phyloP scores from a whole-genome alignment of 2,797 vertebrate species.

The Ctenopoma kingsleyae region DNA sequence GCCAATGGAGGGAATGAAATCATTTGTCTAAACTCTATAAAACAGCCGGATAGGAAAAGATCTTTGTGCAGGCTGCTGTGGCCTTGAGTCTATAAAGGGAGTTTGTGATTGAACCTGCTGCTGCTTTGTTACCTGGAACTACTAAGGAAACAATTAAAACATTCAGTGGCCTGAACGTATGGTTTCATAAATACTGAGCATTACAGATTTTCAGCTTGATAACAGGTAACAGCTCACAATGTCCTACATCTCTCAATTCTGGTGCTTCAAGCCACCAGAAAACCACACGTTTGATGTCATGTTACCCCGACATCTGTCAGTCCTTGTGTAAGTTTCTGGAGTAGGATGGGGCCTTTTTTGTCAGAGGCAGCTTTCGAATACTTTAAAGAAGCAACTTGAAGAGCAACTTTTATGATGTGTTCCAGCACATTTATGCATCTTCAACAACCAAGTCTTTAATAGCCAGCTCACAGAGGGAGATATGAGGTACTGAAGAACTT shows the following conservation, averaged over 20 bases:
- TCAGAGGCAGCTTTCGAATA: constrained; percentile 2
- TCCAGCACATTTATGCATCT: constrained; percentile 12
- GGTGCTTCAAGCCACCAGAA: constrained; percentile 20
- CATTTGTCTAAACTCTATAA: constrained; percentile 34
- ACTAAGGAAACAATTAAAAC: background rate
- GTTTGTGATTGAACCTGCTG: constrained; percentile 35
- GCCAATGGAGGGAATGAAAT: constrained; percentile 55
- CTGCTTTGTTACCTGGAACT: constrained; percentile 10
- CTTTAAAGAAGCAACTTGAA: constrained; percentile 15
- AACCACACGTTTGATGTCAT: constrained; percentile 46
- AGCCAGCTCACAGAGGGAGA: constrained; percentile 1
- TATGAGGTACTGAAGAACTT: no score
- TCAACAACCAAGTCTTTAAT: constrained; percentile 7
- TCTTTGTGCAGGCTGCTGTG: constrained; percentile 21
- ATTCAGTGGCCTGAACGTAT: constrained; percentile 20
- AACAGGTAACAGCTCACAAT: constrained; percentile 10
- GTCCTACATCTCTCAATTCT: constrained; percentile 21
- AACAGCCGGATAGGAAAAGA: constrained; percentile 32
- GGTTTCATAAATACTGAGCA: constrained; percentile 15
- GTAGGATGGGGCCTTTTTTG: constrained; percentile 16
- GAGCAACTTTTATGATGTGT: constrained; percentile 4
- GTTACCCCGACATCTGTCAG: constrained; percentile 39
- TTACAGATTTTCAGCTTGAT: constrained; percentile 12
- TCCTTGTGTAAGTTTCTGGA: constrained; percentile 21
- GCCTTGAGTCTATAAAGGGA: constrained; percentile 27